Conservation (phyloP, 2,113 vertebrate species). For the Gracilinanus agilis region DNA sequence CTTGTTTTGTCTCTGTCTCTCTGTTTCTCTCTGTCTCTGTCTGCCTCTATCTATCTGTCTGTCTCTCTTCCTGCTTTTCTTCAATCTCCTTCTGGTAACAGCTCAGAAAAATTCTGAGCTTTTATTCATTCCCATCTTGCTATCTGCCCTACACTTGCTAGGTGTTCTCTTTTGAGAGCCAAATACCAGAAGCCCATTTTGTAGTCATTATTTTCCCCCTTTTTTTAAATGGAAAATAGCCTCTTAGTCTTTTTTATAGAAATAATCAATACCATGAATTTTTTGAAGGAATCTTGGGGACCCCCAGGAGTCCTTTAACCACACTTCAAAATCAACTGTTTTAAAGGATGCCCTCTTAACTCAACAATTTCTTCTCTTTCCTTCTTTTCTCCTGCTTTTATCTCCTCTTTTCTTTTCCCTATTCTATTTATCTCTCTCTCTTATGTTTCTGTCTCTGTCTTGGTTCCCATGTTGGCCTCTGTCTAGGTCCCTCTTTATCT, state of each 20-base stretch:
- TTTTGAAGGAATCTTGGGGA: neutral
- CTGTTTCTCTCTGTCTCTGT: too few relatives aligned
- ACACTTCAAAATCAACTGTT: neutral
- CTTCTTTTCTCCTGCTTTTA: too few relatives aligned
- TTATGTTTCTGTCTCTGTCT: neutral
- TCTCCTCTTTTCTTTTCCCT: neutral
- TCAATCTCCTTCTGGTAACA: neutral
- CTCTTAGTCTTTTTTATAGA: neutral
- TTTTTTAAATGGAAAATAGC: neutral
- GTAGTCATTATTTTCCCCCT: neutral
- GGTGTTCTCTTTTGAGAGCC: neutral
- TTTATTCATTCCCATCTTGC: neutral
- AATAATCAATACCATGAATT: neutral
- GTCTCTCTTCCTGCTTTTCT: neutral
- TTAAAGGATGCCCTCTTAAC: neutral
- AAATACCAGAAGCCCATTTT: neutral
- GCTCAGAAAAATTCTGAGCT: neutral
- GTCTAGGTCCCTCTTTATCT: neutral
- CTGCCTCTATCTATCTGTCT: too few relatives aligned
- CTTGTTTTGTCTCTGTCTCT: neutral
- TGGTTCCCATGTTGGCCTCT: neutral
- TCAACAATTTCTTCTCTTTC: neutral
- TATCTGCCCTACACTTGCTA: neutral
- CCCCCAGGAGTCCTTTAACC: neutral
- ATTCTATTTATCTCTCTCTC: neutral